A percentile compares a stretch with the other conserved stretches of the same genome.
Evolutionary conservation across 2,797 vertebrate genomes (phyloP).

Genomic region (Cynodonichthys magdalenae): DNA sequence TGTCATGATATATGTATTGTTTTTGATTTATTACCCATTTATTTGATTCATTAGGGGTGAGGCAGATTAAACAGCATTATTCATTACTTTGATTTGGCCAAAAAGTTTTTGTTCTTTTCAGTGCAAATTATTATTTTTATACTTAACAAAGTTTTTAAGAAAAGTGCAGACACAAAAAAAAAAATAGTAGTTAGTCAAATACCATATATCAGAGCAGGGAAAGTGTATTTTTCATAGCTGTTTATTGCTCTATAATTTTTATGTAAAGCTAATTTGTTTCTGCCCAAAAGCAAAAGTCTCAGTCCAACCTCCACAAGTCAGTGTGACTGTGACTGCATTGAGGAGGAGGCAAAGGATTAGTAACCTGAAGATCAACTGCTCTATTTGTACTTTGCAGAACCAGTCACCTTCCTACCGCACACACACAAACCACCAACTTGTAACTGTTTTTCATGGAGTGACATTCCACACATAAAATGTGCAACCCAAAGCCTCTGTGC

Average conservation of each 20-base stretch:
- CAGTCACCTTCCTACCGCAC: not conserved
- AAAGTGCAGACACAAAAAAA: constrained; percentile 31
- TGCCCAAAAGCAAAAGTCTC: constrained; percentile 31
- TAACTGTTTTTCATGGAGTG: constrained; percentile 70
- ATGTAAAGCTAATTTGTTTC: constrained; percentile 29
- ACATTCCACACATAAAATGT: constrained; percentile 78
- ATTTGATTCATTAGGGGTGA: not conserved
- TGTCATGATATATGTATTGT: too few species aligned
- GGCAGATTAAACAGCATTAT: constrained; percentile 6
- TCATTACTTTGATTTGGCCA: not conserved
- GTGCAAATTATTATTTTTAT: not conserved
- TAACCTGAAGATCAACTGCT: constrained; percentile 63
- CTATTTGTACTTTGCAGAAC: constrained; percentile 35
- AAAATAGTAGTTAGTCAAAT: constrained; percentile 66
- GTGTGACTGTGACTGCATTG: constrained; percentile 16
- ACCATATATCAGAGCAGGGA: constrained; percentile 28
- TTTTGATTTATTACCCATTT: too few species aligned
- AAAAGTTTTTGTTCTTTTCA: not conserved
- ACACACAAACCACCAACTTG: constrained; percentile 5
- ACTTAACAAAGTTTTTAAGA: constrained; percentile 5
- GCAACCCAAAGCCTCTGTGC: constrained; percentile 69
- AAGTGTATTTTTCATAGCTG: too few species aligned
- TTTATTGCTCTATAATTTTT: constrained; percentile 9
- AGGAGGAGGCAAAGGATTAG: constrained; percentile 33
- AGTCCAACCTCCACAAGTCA: constrained; percentile 29